Evolutionary conservation across 2,797 vertebrate species (phyloP).

Genomic region (Myiotriccus ornatus): DNA sequence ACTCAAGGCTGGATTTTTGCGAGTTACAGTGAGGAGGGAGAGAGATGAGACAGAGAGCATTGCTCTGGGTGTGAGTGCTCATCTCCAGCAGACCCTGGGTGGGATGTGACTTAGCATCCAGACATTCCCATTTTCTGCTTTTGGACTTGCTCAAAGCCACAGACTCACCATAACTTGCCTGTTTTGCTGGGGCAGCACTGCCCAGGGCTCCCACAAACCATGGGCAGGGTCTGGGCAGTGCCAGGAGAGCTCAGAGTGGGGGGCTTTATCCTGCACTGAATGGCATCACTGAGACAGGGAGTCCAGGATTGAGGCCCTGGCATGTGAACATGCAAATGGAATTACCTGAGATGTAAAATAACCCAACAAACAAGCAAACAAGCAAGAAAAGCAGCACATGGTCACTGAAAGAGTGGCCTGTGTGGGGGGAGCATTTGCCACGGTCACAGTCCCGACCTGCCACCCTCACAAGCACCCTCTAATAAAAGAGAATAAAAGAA

Average conservation of each 20-base stretch:
- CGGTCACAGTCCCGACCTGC: background rate
- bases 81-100: background rate
- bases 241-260: background rate
- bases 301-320: background rate
- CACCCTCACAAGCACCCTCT: background rate
- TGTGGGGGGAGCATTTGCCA: background rate
- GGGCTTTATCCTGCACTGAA: background rate
- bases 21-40: background rate
- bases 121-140: background rate
- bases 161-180: accelerated
- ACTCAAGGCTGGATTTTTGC: background rate
- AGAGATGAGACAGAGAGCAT: accelerated
- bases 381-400: background rate
- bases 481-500: background rate
- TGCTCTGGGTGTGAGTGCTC: background rate
- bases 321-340: background rate
- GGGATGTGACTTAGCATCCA: background rate
- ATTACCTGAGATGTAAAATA: background rate
- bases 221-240: background rate
- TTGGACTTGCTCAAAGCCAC: background rate
- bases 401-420: background rate
- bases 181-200: background rate
- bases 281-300: accelerated
- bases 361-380: background rate
- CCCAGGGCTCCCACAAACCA: background rate